A percentile compares a stretch with the other conserved stretches of the same genome.
phyloP scores from a whole-genome alignment of 2,113 vertebrate genomes.

The Oreotrochilus melanogaster region DNA sequence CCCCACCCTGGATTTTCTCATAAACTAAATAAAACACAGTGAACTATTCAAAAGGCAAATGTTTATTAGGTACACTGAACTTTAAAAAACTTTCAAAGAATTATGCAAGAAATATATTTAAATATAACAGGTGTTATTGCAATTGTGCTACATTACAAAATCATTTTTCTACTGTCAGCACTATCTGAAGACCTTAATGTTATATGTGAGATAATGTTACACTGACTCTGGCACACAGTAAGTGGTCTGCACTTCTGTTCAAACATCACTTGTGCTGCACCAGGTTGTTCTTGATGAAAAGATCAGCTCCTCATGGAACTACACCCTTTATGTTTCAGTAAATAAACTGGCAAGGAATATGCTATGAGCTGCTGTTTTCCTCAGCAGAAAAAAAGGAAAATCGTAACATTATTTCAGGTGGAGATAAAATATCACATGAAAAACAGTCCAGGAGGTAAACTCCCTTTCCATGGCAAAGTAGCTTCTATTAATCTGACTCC shows the following conservation, averaged over 20 bases:
- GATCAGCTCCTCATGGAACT: neutral
- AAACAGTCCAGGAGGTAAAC: constrained; percentile 35
- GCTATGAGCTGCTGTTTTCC: constrained; percentile 19
- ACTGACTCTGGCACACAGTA: neutral
- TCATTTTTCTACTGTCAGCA: constrained; percentile 35
- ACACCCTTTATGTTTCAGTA: neutral
- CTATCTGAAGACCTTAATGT: constrained; percentile 37
- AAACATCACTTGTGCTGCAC: constrained; percentile 9
- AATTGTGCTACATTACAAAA: constrained; percentile 55
- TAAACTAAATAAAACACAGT: constrained; percentile 36
- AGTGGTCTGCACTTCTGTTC: constrained; percentile 20
- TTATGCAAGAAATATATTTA: constrained; percentile 74
- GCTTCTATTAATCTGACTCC: constrained; percentile 1
- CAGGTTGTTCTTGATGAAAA: constrained; percentile 32
- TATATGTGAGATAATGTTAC: neutral
- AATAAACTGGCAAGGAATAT: constrained; percentile 34
- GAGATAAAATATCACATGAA: neutral
- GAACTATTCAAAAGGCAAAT: constrained; percentile 72
- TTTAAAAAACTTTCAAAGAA: constrained; percentile 64
- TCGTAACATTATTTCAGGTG: constrained; percentile 1
- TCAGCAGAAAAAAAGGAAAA: constrained; percentile 31
- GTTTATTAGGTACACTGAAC: constrained; percentile 77
- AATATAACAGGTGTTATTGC: constrained; percentile 70
- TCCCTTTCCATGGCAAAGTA: constrained; percentile 4
- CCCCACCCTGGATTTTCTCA: neutral